Percentiles rank a stretch among this genome's conserved stretches.
These are phyloP conservation scores for Chaetodon trifasciatus DNA, from an alignment of 2,797 vertebrate species.

Conservation along the genomic window DNA sequence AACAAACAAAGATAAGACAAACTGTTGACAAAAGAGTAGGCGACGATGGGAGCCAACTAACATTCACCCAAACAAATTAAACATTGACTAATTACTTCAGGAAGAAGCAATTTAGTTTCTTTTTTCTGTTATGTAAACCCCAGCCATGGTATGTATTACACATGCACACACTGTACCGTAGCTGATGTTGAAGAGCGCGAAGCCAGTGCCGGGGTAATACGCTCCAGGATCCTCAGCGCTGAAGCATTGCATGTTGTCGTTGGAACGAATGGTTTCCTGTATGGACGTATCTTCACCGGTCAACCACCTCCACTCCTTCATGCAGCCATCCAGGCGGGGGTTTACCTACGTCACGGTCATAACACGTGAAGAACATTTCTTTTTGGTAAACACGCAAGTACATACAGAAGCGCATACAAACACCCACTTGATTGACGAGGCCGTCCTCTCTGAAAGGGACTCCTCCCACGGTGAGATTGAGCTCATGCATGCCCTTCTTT, in stretches of 20 bases:
- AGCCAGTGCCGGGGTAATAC: conserved; percentile 92
- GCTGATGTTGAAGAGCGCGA: conserved; percentile 90
- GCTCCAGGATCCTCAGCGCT: conserved; percentile 87
- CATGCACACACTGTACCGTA: conserved; percentile 82
- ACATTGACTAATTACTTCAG: conserved; percentile 26
- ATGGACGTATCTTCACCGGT: conserved; percentile 93
- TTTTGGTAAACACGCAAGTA: neutral
- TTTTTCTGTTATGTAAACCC: conserved; percentile 3
- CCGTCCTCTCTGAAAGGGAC: conserved; percentile 92
- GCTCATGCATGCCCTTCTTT: conserved; percentile 92
- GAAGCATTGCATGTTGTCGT: conserved; percentile 96
- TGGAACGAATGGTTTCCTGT: conserved; percentile 91
- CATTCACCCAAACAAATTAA: conserved; percentile 40
- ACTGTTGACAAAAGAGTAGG: conserved; percentile 21
- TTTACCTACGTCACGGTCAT: conserved; percentile 87
- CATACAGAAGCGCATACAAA: conserved; percentile 42
- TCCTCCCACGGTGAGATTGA: conserved; percentile 96
- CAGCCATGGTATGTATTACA: neutral
- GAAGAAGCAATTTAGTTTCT: conserved; percentile 16
- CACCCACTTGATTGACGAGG: conserved; percentile 90
- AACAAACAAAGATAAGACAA: conserved; percentile 34
- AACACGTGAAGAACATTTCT: conserved; percentile 3
- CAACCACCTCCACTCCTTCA: conserved; percentile 95
- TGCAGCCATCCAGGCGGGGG: conserved; percentile 94
- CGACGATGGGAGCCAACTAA: neutral